These are phyloP conservation scores for Palloptera scutellata DNA, from an alignment of 2,888 invertebrate genomes.

Conservation along the genomic window DNA sequence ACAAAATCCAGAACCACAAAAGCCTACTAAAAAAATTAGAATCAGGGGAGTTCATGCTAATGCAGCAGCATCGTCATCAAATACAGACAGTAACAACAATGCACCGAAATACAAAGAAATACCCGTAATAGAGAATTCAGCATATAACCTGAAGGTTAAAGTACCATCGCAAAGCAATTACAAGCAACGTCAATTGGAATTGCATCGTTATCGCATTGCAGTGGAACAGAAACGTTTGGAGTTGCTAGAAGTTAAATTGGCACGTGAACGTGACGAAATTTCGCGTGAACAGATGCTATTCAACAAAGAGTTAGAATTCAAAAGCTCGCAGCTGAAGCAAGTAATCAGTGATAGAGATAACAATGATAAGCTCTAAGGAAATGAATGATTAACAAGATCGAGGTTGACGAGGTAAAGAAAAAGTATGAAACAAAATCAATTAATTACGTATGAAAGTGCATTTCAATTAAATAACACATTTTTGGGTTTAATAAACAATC, in stretches of 20 bases:
- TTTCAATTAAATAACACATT: too few relatives aligned
- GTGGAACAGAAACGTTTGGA: conserved; percentile 53
- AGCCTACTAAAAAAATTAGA: background rate
- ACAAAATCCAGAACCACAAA: conserved; percentile 18
- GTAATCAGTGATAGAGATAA: conserved; percentile 17
- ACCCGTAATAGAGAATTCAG: conserved; percentile 7
- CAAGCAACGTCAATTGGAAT: conserved; percentile 50
- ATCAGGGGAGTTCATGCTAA: background rate
- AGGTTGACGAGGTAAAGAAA: too few relatives aligned
- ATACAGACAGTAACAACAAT: background rate
- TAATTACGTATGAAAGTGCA: too few relatives aligned
- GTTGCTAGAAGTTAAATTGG: conserved; percentile 50
- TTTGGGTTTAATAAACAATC: too few relatives aligned
- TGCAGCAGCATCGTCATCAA: background rate
- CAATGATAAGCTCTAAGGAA: conserved; percentile 13
- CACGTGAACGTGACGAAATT: conserved; percentile 52
- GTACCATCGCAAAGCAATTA: conserved; percentile 33
- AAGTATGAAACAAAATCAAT: too few relatives aligned
- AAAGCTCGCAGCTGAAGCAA: conserved; percentile 13
- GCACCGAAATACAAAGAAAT: conserved; percentile 13
- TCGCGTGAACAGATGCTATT: conserved; percentile 47
- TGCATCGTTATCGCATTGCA: conserved; percentile 50
- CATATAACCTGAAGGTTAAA: conserved; percentile 12
- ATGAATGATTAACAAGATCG: background rate
- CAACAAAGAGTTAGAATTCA: conserved; percentile 49